Evolutionary conservation across 2,888 invertebrate species (phyloP).

Genomic region (Andrena hattorfiana): DNA sequence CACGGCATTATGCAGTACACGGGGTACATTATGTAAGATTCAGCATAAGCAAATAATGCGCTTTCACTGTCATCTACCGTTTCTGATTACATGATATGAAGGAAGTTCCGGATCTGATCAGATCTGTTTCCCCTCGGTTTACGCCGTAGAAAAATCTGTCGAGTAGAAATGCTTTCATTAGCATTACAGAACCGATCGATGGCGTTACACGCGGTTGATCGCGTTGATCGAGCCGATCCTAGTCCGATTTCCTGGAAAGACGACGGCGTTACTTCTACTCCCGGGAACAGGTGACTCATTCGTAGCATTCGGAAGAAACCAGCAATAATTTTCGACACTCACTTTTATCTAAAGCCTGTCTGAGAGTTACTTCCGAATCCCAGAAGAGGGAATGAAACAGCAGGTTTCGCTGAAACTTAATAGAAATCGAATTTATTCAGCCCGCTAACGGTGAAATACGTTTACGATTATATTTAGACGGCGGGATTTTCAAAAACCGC

Average conservation of each 20-base stretch:
- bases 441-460: neutral
- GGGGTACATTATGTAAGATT: constrained; percentile 37
- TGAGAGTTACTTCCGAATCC: neutral
- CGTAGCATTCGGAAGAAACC: constrained; percentile 30
- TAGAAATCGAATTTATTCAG: neutral
- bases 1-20: constrained; percentile 6
- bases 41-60: constrained; percentile 49
- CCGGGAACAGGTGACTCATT: constrained; percentile 41
- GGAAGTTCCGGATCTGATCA: constrained; percentile 58
- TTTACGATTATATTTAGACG: neutral
- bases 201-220: constrained; percentile 1
- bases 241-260: constrained; percentile 27
- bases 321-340: neutral
- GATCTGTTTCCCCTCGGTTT: constrained; percentile 30
- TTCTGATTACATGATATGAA: constrained; percentile 56
- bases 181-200: constrained; percentile 13
- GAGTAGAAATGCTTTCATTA: constrained; percentile 8
- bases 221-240: neutral
- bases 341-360: neutral
- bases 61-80: constrained; percentile 70
- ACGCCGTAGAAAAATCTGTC: neutral
- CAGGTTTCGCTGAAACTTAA: neutral
- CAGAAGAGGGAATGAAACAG: neutral
- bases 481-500: too few relatives aligned
- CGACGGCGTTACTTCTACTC: constrained; percentile 19